phyloP scores from a whole-genome alignment of 2,797 vertebrate genomes.

The Onychomys leucogaster region DNA sequence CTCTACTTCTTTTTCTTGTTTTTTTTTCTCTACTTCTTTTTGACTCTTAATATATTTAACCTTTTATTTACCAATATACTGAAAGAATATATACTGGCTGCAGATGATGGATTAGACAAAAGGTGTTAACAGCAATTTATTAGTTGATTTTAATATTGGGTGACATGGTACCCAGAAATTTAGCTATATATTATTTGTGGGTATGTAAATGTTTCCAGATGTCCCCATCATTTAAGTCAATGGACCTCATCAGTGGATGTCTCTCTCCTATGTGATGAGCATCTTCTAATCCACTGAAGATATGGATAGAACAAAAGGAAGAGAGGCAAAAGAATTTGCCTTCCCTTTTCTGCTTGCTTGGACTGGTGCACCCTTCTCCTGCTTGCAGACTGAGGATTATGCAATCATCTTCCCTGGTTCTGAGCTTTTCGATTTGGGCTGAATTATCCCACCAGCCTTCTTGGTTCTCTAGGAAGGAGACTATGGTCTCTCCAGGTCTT shows the following conservation, averaged over 20 bases:
- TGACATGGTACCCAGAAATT: background rate
- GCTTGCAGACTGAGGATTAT: background rate
- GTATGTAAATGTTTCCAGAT: background rate
- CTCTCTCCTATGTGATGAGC: background rate
- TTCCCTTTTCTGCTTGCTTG: background rate
- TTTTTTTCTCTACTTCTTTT: background rate
- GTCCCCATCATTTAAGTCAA: background rate
- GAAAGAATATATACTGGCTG: background rate
- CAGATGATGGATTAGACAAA: background rate
- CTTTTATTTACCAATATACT: background rate
- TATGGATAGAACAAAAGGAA: background rate
- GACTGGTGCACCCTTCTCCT: background rate
- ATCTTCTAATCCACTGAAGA: too few relatives aligned
- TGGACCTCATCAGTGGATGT: too few relatives aligned
- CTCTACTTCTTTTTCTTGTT: background rate
- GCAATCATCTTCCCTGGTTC: background rate
- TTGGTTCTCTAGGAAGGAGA: background rate
- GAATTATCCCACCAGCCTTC: background rate
- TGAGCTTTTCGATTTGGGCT: background rate
- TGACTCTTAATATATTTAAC: background rate
- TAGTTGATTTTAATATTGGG: background rate
- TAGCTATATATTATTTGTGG: background rate
- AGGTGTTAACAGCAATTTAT: background rate
- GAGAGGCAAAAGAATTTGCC: too few relatives aligned
- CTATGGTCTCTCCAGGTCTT: background rate